These are phyloP conservation scores for Yponomeuta malinellus DNA, from an alignment of 2,888 invertebrate genomes.

Conservation along the genomic window DNA sequence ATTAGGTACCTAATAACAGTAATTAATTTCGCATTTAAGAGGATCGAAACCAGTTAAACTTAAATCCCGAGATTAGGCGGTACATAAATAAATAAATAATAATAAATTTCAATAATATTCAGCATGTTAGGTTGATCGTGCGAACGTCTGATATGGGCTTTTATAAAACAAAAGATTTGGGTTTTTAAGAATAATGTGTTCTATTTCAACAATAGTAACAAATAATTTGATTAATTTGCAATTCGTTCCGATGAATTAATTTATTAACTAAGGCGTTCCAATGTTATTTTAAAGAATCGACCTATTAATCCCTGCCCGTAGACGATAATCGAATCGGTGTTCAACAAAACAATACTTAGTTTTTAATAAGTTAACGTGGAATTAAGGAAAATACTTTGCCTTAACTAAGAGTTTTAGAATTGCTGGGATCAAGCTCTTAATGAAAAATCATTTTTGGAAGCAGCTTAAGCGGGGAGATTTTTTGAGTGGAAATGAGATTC, in stretches of 20 bases:
- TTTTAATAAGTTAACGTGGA: not conserved
- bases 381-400: not conserved
- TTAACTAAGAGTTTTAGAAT: not conserved
- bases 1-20: too few relatives aligned
- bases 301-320: not conserved
- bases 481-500: not conserved
- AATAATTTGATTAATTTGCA: not conserved
- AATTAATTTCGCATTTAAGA: too few relatives aligned
- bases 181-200: too few relatives aligned
- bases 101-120: too few relatives aligned
- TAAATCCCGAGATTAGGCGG: too few relatives aligned
- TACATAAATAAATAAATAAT: too few relatives aligned
- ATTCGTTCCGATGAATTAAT: not conserved
- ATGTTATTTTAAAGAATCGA: not conserved
- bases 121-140: too few relatives aligned
- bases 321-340: not conserved
- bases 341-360: not conserved
- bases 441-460: not conserved
- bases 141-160: too few relatives aligned
- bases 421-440: not conserved
- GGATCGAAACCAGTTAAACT: too few relatives aligned
- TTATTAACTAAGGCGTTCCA: not conserved
- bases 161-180: too few relatives aligned
- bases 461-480: not conserved
- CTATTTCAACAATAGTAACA: not conserved